Percentiles rank a stretch among this genome's conserved stretches.
These are phyloP conservation scores for Urophycis tenuis DNA, from an alignment of 2,797 vertebrate species.

Conservation along the genomic window DNA sequence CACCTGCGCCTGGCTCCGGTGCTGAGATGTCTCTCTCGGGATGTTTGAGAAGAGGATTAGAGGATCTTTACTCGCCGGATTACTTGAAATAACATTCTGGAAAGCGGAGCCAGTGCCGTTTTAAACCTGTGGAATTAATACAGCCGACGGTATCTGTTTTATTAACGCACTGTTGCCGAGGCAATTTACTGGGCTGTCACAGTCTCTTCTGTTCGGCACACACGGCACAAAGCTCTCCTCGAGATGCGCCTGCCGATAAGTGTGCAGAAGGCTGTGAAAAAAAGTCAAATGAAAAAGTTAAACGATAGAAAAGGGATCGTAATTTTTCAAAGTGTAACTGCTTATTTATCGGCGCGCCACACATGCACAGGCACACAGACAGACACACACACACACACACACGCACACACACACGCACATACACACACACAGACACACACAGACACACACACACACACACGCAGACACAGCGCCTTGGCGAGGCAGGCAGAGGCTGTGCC, in stretches of 20 bases:
- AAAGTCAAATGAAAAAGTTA: not conserved
- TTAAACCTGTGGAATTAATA: constrained; percentile 4
- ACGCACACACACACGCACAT: too few relatives aligned
- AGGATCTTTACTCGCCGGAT: not conserved
- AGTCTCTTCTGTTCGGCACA: not conserved
- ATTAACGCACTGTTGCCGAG: not conserved
- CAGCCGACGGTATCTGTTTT: not conserved
- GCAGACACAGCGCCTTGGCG: not conserved
- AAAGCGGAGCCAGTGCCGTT: not conserved
- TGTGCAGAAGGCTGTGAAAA: not conserved
- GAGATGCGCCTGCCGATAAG: not conserved
- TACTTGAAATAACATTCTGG: not conserved
- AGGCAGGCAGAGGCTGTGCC: not conserved
- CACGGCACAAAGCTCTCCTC: not conserved
- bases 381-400: too few relatives aligned
- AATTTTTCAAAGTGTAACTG: not conserved
- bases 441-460: too few relatives aligned
- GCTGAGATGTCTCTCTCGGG: not conserved
- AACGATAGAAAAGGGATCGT: not conserved
- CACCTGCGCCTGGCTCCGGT: not conserved
- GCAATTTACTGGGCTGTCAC: not conserved
- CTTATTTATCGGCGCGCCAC: not conserved
- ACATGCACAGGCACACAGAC: too few relatives aligned
- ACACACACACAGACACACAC: too few relatives aligned
- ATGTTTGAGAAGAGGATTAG: not conserved